Conservation (phyloP, 2,797 vertebrate genomes). For the Girardinus metallicus region DNA sequence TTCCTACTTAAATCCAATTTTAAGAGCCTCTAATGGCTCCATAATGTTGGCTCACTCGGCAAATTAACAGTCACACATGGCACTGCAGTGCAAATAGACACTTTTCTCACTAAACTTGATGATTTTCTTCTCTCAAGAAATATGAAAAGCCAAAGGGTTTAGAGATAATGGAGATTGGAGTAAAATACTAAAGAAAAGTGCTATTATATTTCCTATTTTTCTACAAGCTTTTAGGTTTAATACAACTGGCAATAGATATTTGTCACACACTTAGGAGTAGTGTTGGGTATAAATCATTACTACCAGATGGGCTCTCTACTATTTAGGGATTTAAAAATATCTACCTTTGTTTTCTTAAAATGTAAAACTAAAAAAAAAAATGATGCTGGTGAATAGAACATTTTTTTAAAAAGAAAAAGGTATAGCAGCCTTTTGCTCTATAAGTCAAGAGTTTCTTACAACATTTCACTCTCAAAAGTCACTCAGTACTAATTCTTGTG, state of each 20-base stretch:
- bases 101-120: slow-evolving; percentile 54
- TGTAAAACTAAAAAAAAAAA: background rate
- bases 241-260: background rate
- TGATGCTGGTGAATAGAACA: no score
- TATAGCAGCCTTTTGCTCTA: no score
- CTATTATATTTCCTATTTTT: slow-evolving; percentile 62
- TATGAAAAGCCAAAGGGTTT: slow-evolving; percentile 17
- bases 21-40: slow-evolving; percentile 71
- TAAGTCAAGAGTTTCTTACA: no score
- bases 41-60: slow-evolving; percentile 68
- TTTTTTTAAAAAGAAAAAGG: no score
- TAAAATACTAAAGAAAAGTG: slow-evolving; percentile 27
- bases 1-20: slow-evolving; percentile 76
- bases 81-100: slow-evolving; percentile 48
- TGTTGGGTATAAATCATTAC: slow-evolving; percentile 8
- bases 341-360: background rate
- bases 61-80: slow-evolving; percentile 68
- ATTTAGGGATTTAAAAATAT: background rate
- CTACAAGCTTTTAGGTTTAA: slow-evolving; percentile 35
- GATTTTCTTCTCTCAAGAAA: slow-evolving; percentile 52
- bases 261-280: background rate
- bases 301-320: background rate
- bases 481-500: no score
- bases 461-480: no score
- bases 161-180: slow-evolving; percentile 6